A percentile compares a stretch with the other conserved stretches of the same genome.
Conservation (phyloP, 2,888 invertebrate genomes). For the Cheilosia urbana region DNA sequence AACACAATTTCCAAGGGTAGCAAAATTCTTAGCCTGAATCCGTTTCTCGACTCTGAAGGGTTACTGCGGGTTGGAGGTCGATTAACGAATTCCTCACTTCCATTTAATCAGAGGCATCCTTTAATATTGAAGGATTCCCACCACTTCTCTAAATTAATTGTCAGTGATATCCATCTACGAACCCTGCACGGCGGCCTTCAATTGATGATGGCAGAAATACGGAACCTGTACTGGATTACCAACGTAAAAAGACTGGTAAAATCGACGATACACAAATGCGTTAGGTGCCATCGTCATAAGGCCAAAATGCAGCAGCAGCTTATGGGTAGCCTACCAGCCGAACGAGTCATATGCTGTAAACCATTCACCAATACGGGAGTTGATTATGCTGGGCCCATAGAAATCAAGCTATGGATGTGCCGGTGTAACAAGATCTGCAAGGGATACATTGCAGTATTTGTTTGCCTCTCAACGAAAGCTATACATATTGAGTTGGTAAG, state of each 20-base stretch:
- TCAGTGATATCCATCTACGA: background rate
- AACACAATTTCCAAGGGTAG: too few species aligned
- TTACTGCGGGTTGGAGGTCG: too few species aligned
- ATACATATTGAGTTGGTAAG: conserved; percentile 5
- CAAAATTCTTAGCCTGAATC: too few species aligned
- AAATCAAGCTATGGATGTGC: background rate
- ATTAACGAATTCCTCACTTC: too few species aligned
- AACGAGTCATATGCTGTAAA: background rate
- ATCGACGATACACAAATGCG: background rate
- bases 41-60: too few species aligned
- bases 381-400: background rate
- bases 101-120: too few species aligned
- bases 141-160: too few species aligned
- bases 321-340: background rate
- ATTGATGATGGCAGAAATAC: background rate
- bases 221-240: background rate
- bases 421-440: background rate
- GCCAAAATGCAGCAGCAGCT: background rate
- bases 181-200: background rate
- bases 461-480: conserved; percentile 12
- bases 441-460: conserved; percentile 4
- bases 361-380: background rate
- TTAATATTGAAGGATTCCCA: too few species aligned
- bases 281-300: background rate
- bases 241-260: background rate